Evolutionary conservation across 1,140 invertebrate species (phyloP), one percentile per base, ranked within the genome.

Genomic region (Macrocentrus cingulum): DNA sequence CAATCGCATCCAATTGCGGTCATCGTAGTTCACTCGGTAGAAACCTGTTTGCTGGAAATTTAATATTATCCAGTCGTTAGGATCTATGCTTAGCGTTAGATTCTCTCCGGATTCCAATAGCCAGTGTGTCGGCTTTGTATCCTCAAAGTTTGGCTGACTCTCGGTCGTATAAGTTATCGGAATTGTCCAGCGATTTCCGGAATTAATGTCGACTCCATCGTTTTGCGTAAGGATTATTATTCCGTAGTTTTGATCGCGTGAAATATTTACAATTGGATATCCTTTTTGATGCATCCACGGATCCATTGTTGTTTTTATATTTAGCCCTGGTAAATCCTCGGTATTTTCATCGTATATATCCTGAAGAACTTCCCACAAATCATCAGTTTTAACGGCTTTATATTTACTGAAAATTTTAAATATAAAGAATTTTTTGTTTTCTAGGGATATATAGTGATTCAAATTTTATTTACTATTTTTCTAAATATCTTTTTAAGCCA

Each of bases 371-470:
- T 77, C 66, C 91, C 91, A 95, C 0, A 96, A 78, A 74, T 95
- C 88, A 66, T 94, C 87, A 76, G 94, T 91, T 46, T 87, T 86
- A 0, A 92, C 91, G 70, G 88, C 88, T 1, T 71, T 65, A 64
- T 86, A 90, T 16, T 79, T 71, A 60, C 82, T 84, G 19, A 37
- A 37, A 5, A n/a, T n/a, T n/a, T n/a, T n/a, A n/a, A n/a, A n/a
- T n/a, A n/a, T n/a, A n/a, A n/a, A n/a, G n/a, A n/a, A n/a, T n/a
- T n/a, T n/a, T n/a, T n/a, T n/a, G n/a, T n/a, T n/a, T n/a, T n/a
- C n/a, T n/a, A n/a, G n/a, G n/a, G n/a, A n/a, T n/a, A n/a, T n/a
- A n/a, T n/a, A n/a, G n/a, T n/a, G n/a, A n/a, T n/a, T n/a, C n/a
- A n/a, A n/a, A n/a, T n/a, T n/a, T n/a, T n/a, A 29, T 29, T 29